Evolutionary conservation across 2,888 invertebrate species (phyloP).

Genomic region (Patella depressa): DNA sequence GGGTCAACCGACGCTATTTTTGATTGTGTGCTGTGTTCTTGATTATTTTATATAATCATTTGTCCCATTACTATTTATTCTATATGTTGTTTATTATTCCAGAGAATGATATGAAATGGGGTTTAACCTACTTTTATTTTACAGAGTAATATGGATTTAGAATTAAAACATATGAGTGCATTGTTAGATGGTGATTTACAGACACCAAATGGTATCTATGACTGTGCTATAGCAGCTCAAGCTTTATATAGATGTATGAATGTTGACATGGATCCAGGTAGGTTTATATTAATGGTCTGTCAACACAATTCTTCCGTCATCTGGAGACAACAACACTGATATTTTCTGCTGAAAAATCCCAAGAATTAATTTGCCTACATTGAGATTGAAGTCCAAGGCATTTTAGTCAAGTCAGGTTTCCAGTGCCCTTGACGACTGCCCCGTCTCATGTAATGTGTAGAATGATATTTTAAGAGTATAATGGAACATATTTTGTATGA

Average conservation of each 20-base stretch:
- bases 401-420: too few species aligned
- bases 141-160: slow-evolving; percentile 76
- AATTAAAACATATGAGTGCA: slow-evolving; percentile 78
- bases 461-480: neutral
- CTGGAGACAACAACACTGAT: neutral
- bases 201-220: slow-evolving; percentile 72
- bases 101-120: neutral
- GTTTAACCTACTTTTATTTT: slow-evolving; percentile 7
- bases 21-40: neutral
- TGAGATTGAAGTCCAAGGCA: too few species aligned
- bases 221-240: slow-evolving; percentile 79
- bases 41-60: neutral
- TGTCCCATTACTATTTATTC: neutral
- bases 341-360: neutral
- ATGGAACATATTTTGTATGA: neutral
- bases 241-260: slow-evolving; percentile 83
- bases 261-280: slow-evolving; percentile 70
- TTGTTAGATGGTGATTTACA: slow-evolving; percentile 83
- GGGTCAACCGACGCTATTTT: too few species aligned
- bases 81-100: neutral
- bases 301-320: neutral
- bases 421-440: too few species aligned
- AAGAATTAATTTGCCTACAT: too few species aligned
- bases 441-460: neutral
- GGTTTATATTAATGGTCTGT: neutral